phyloP scores from a whole-genome alignment of 2,797 vertebrate species.

The Epinephelus awoara region DNA sequence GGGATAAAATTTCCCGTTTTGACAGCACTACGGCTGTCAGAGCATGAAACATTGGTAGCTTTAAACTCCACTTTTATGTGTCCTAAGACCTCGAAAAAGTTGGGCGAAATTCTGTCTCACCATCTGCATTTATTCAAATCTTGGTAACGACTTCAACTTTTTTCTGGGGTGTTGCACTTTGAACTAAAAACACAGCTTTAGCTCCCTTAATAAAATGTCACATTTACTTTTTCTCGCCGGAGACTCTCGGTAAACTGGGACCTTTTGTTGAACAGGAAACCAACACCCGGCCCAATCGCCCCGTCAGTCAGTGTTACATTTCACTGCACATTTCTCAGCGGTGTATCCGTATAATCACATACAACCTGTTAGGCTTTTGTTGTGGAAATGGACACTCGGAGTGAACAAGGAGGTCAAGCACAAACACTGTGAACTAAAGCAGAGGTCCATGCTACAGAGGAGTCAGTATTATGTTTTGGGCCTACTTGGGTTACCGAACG shows the following conservation, averaged over 20 bases:
- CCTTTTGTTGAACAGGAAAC: conserved; percentile 63
- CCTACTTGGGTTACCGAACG: conserved; percentile 73
- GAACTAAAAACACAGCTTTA: neutral
- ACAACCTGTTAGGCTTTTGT: conserved; percentile 76
- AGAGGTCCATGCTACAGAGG: conserved; percentile 58
- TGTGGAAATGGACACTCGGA: conserved; percentile 76
- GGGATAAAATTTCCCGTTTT: conserved; percentile 22
- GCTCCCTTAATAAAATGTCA: conserved; percentile 1
- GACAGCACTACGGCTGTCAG: conserved; percentile 21
- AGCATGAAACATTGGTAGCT: conserved; percentile 43
- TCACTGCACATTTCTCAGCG: conserved; percentile 61
- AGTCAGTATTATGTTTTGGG: conserved; percentile 66
- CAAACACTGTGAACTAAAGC: conserved; percentile 72
- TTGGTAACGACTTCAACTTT: conserved; percentile 6
- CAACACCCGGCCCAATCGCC: conserved; percentile 39
- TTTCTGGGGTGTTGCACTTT: conserved; percentile 19
- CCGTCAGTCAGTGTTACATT: conserved; percentile 69
- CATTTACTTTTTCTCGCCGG: neutral
- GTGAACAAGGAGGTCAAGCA: conserved; percentile 77
- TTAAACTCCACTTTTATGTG: conserved; percentile 31
- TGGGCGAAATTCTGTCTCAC: neutral
- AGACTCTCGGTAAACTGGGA: conserved; percentile 11
- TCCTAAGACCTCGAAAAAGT: conserved; percentile 15
- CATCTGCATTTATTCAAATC: conserved; percentile 45
- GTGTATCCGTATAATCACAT: conserved; percentile 69